These are phyloP conservation scores for Brachionus koreanus DNA, from an alignment of 1,140 invertebrate species.

Conservation along the genomic window DNA sequence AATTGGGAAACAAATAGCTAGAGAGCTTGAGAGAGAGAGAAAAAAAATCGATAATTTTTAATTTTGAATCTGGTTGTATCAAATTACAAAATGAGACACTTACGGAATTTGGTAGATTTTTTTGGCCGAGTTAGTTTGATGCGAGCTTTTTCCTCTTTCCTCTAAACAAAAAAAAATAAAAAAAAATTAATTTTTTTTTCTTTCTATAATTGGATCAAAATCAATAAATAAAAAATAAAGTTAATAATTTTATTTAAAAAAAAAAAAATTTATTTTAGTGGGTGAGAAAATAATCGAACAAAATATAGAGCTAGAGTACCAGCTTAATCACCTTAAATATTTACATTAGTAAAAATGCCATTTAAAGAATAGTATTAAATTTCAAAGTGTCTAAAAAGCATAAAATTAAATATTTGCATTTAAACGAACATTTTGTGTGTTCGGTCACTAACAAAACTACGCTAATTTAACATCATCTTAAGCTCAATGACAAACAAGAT, in stretches of 20 bases:
- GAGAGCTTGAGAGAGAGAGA: not conserved
- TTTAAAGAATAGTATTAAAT: slow-evolving; percentile 14
- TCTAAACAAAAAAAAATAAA: not conserved
- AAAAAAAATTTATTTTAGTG: slow-evolving; percentile 12
- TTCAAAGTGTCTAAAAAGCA: slow-evolving; percentile 26
- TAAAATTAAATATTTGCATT: slow-evolving; percentile 31
- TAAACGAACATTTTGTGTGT: not conserved
- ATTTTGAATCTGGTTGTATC: not conserved
- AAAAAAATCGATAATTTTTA: slow-evolving; percentile 25
- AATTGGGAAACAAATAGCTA: not conserved
- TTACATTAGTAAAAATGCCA: slow-evolving; percentile 11
- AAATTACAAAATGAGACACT: not conserved
- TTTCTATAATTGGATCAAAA: not conserved
- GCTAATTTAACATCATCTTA: not conserved
- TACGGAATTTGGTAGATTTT: too few relatives aligned
- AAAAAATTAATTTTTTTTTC: not conserved
- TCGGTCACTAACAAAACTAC: slow-evolving; percentile 11
- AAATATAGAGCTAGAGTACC: not conserved
- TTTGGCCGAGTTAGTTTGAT: too few relatives aligned
- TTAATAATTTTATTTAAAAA: not conserved
- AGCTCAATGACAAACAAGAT: not conserved
- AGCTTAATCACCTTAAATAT: slow-evolving; percentile 44
- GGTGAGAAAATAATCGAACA: not conserved
- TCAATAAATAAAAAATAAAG: not conserved
- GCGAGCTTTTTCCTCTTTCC: too few relatives aligned